These are phyloP conservation scores for Leucoraja erinaceus DNA, from an alignment of 2,113 vertebrate genomes.

Conservation along the genomic window DNA sequence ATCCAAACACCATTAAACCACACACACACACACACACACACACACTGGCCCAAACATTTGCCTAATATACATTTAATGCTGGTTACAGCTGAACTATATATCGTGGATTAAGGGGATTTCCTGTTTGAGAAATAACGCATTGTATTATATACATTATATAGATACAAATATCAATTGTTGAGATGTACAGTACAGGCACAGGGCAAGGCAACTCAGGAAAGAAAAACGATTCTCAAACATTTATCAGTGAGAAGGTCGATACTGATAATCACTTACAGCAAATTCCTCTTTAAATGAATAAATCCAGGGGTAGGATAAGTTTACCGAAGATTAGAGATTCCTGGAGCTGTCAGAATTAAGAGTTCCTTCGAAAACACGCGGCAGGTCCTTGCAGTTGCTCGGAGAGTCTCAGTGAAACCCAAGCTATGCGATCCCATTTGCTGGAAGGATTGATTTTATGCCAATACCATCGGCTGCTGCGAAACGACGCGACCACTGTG, in stretches of 20 bases:
- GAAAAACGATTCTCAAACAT: not conserved
- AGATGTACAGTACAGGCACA: not conserved
- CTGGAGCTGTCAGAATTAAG: slow-evolving; percentile 62
- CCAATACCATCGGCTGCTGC: slow-evolving; percentile 31
- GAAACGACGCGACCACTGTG: slow-evolving; percentile 37
- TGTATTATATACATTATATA: not conserved
- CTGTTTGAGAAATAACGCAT: not conserved
- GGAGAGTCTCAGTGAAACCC: slow-evolving; percentile 23
- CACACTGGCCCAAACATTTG: not conserved
- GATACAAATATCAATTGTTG: not conserved
- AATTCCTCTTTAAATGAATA: slow-evolving; percentile 56
- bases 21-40: not conserved
- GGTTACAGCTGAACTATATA: not conserved
- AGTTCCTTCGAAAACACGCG: slow-evolving; percentile 47
- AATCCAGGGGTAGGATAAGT: slow-evolving; percentile 60
- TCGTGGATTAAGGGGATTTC: not conserved
- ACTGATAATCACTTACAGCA: slow-evolving; percentile 61
- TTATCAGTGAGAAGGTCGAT: slow-evolving; percentile 35
- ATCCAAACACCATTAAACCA: not conserved
- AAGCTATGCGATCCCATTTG: slow-evolving; percentile 35
- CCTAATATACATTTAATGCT: not conserved
- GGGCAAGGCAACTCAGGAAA: not conserved
- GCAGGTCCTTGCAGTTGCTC: slow-evolving; percentile 34
- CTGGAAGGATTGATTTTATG: slow-evolving; percentile 38
- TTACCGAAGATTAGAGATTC: slow-evolving; percentile 48